Conservation (phyloP, 1,140 invertebrate genomes). For the Anthonomus grandis region DNA sequence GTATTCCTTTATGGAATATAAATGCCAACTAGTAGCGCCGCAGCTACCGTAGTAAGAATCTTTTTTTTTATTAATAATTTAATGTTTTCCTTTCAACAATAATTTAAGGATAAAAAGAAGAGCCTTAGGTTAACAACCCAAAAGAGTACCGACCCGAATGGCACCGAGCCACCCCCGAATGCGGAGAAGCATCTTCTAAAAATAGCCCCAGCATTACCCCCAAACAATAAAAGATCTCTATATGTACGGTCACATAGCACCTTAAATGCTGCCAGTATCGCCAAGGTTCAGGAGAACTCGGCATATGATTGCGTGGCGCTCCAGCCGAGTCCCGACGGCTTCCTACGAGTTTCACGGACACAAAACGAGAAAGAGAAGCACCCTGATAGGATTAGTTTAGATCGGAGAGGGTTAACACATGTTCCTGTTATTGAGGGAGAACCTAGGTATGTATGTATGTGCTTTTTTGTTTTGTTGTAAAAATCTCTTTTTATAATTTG, state of each 20-base stretch:
- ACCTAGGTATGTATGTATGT: slow-evolving; percentile 18
- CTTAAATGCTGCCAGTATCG: slow-evolving; percentile 44
- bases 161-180: slow-evolving; percentile 18
- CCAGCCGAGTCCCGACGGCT: slow-evolving; percentile 38
- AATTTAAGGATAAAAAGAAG: slow-evolving; percentile 40
- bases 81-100: not conserved
- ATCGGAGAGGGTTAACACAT: slow-evolving; percentile 68
- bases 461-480: too few relatives aligned
- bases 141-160: slow-evolving; percentile 31
- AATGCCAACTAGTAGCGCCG: slow-evolving; percentile 42
- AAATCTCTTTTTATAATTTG: not conserved
- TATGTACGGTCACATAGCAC: slow-evolving; percentile 55
- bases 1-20: slow-evolving; percentile 29
- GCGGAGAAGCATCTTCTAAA: slow-evolving; percentile 53
- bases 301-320: slow-evolving; percentile 35
- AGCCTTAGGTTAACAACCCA: slow-evolving; percentile 26
- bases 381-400: slow-evolving; percentile 74
- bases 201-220: slow-evolving; percentile 59
- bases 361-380: slow-evolving; percentile 67
- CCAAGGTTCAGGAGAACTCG: slow-evolving; percentile 31
- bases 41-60: slow-evolving; percentile 32
- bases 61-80: slow-evolving; percentile 9
- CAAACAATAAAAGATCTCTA: slow-evolving; percentile 50
- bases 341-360: slow-evolving; percentile 61
- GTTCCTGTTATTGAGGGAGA: slow-evolving; percentile 79